phyloP scores from a whole-genome alignment of 35 echinoderm and acorn worm species.

The Lytechinus variegatus region DNA sequence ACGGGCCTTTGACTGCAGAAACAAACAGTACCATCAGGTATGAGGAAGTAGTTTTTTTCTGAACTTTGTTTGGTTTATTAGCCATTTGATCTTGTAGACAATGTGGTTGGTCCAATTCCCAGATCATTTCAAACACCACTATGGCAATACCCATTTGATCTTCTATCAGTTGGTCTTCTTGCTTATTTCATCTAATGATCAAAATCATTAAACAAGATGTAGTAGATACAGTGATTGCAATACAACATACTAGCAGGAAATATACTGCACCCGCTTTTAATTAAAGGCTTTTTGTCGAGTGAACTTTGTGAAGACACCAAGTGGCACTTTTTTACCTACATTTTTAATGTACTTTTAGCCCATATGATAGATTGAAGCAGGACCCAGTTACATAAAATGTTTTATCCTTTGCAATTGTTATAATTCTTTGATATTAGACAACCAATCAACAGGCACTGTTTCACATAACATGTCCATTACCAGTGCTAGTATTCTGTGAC shows the following conservation, averaged over 20 bases:
- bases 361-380: background rate
- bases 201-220: too few relatives aligned
- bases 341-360: background rate
- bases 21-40: background rate
- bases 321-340: background rate
- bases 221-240: background rate
- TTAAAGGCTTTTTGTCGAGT: too few relatives aligned
- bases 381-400: background rate
- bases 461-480: too few relatives aligned
- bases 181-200: background rate
- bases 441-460: too few relatives aligned
- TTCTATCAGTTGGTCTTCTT: background rate
- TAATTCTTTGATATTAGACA: too few relatives aligned
- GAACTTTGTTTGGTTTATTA: background rate
- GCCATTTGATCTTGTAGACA: background rate
- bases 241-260: background rate
- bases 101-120: too few relatives aligned
- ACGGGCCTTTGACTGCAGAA: too few relatives aligned
- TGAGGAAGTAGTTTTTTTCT: background rate
- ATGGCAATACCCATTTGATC: background rate
- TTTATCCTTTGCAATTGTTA: too few relatives aligned
- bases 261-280: background rate
- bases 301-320: background rate
- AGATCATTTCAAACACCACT: too few relatives aligned
- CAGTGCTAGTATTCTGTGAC: too few relatives aligned